Base-by-base conservation (phyloP, 1,140 invertebrate species). In the Drosophila orosa region DNA sequence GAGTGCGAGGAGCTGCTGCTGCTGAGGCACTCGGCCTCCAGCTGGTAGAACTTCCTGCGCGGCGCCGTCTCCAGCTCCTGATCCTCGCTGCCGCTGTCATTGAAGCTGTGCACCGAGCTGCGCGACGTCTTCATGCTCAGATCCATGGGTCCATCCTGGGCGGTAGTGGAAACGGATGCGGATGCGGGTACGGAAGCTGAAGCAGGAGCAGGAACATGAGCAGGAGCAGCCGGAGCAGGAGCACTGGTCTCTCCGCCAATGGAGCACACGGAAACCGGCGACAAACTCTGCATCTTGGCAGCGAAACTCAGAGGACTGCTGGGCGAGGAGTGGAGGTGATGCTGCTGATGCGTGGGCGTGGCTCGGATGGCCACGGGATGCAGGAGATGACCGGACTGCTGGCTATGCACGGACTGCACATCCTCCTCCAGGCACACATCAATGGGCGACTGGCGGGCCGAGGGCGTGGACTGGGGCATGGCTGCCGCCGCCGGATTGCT, bases 71-170 rank as follows among this genome's bases (percentile, higher is more conserved):
- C 84, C 15, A 77, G 45, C 50, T 91, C 90, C 19, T 91, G 83
- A 24, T 85, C 69, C 71, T 84, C 65, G 19, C 78, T 89, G 45
- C 78, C 90, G 65, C 87, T 90, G 66, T 90, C 78, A 17, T 87
- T 90, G 80, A 80, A 81, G 48, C 83, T 91, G 54, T 91, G 80
- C 69, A 87, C 84, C 5, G 85, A 91, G n/a, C 81, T 78, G n/a
- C 86, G 45, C 15, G 90, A 89, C 4, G 93, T 93, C 83, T 95
- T 96, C 92, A 96, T 95, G 10, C 95, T 96, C 24, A 97, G 92
- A 81, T 97, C 96, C 90, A 97, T 97, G 22, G 96, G 96, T 66
- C 95, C 94, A 40, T 96, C 95, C 83, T 95, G 94, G 94, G 61
- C 68, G 19, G 9, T 40, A 10, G 44, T 25, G 4, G 47, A 10